phyloP scores from a whole-genome alignment of 2,113 vertebrate species.

The Suricata suricatta region DNA sequence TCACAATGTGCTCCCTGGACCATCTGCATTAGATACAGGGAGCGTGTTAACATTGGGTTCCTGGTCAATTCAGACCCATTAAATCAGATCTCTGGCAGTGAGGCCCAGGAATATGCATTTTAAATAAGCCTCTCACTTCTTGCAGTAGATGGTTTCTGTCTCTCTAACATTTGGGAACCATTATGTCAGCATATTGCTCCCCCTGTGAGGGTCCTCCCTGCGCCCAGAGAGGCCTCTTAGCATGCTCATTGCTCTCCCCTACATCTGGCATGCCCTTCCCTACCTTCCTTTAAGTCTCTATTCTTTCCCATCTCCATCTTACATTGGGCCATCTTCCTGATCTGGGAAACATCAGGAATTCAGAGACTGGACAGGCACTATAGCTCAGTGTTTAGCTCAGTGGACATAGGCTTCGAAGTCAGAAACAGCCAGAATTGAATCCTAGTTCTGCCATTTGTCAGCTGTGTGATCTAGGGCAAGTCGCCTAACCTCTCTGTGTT shows the following conservation, averaged over 20 bases:
- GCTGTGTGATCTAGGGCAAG: background rate
- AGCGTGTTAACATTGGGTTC: background rate
- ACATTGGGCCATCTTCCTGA: background rate
- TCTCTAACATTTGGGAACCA: background rate
- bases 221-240: background rate
- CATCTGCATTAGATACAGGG: background rate
- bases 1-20: background rate
- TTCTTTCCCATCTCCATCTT: background rate
- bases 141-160: background rate
- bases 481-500: background rate
- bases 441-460: background rate
- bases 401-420: background rate
- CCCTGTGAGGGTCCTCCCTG: background rate
- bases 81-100: background rate
- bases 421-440: background rate
- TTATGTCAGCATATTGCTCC: background rate
- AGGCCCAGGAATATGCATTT: background rate
- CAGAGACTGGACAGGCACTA: background rate
- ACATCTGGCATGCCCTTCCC: accelerated
- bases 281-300: background rate
- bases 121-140: background rate
- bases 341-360: background rate
- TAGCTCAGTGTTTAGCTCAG: background rate
- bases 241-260: background rate
- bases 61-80: background rate